A percentile compares a stretch with the other conserved stretches of the same genome.
Evolutionary conservation across 2,888 invertebrate species (phyloP).

Genomic region (Harmothoe impar): DNA sequence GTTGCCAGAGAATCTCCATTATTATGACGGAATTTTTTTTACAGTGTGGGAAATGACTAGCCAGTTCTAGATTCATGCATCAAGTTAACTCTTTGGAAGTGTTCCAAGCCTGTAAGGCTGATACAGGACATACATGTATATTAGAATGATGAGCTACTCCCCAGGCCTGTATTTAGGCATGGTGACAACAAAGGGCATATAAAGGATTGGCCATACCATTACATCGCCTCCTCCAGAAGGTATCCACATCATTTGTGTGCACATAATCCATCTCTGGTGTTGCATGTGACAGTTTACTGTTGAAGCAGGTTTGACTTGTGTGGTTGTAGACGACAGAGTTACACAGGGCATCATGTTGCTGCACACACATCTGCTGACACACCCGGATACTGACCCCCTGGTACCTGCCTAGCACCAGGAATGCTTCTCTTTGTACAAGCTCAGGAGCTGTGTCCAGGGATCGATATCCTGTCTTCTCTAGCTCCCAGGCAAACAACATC

Average conservation of each 20-base stretch:
- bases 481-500: neutral
- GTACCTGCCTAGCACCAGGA: neutral
- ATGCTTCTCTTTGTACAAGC: neutral
- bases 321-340: neutral
- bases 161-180: too few species aligned
- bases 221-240: neutral
- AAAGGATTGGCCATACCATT: neutral
- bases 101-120: too few species aligned
- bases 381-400: neutral
- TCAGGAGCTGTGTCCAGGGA: neutral
- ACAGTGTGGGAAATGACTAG: too few species aligned
- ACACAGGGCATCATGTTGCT: neutral
- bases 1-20: too few species aligned
- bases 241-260: neutral
- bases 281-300: neutral
- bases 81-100: too few species aligned
- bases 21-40: too few species aligned
- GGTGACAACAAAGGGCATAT: too few species aligned
- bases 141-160: too few species aligned
- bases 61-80: too few species aligned
- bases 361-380: neutral
- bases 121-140: too few species aligned
- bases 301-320: conserved; percentile 13
- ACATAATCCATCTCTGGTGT: neutral
- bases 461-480: neutral